Conservation (phyloP, 2,888 invertebrate genomes). For the Lucinisca nassula region DNA sequence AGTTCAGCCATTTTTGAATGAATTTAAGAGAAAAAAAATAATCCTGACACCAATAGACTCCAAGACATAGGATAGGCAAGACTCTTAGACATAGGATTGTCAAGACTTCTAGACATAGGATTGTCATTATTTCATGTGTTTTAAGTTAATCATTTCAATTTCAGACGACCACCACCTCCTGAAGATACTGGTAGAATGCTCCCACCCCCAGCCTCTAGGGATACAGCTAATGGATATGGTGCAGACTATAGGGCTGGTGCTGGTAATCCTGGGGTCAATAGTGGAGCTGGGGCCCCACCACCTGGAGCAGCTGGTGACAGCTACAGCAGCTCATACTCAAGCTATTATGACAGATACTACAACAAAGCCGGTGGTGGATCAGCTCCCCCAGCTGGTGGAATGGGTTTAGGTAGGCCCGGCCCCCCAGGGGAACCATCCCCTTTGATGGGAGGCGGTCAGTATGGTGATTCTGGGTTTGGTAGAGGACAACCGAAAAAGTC, state of each 20-base stretch:
- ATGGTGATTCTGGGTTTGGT: neutral
- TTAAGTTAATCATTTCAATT: too few species aligned
- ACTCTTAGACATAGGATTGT: too few species aligned
- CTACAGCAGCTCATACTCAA: conserved; percentile 66
- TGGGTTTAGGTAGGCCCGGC: neutral
- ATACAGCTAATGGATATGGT: conserved; percentile 70
- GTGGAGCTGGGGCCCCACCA: conserved; percentile 41
- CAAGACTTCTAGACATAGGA: too few species aligned
- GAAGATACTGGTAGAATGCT: conserved; percentile 42
- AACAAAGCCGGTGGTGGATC: conserved; percentile 59
- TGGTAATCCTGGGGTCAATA: too few species aligned
- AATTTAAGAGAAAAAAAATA: too few species aligned
- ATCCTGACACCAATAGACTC: too few species aligned
- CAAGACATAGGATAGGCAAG: too few species aligned
- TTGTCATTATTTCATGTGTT: too few species aligned
- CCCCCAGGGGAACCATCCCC: neutral
- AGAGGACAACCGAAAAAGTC: neutral
- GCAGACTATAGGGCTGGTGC: conserved; percentile 15
- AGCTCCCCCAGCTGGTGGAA: neutral
- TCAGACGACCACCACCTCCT: conserved; percentile 44
- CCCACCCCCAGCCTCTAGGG: conserved; percentile 49
- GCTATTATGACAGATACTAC: conserved; percentile 76
- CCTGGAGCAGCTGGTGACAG: conserved; percentile 46
- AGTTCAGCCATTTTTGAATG: too few species aligned
- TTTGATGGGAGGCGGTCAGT: neutral